Evolutionary conservation across 2,888 invertebrate species (phyloP).

Genomic region (Dryocosmus kuriphilus): DNA sequence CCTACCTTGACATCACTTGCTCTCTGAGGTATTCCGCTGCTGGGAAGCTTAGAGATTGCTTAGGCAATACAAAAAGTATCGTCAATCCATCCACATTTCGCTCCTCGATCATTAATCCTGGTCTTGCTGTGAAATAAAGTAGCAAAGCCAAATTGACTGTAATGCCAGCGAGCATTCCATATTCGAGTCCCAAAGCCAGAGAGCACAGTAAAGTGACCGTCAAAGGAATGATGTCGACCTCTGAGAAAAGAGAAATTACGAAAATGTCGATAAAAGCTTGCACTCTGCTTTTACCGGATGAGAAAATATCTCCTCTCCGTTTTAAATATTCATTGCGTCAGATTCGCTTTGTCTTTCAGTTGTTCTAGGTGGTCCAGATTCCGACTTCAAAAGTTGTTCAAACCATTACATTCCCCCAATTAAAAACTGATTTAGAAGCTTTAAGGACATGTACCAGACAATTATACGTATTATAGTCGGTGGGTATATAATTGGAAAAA

Average conservation of each 20-base stretch:
- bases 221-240: slow-evolving; percentile 85
- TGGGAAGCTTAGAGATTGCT: slow-evolving; percentile 79
- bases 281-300: slow-evolving; percentile 6
- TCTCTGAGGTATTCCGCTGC: slow-evolving; percentile 81
- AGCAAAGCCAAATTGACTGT: slow-evolving; percentile 83
- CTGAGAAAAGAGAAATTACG: slow-evolving; percentile 76
- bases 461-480: too few species aligned
- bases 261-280: slow-evolving; percentile 7
- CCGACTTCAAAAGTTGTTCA: neutral
- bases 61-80: slow-evolving; percentile 68
- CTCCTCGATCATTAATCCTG: slow-evolving; percentile 81
- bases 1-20: slow-evolving; percentile 71
- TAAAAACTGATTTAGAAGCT: neutral
- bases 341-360: neutral
- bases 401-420: neutral
- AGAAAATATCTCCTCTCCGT: neutral
- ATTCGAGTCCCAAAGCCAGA: slow-evolving; percentile 84
- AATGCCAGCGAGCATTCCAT: slow-evolving; percentile 84
- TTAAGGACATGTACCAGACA: too few species aligned
- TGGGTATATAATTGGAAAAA: too few species aligned
- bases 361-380: neutral
- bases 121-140: slow-evolving; percentile 83
- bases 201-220: slow-evolving; percentile 84
- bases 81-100: slow-evolving; percentile 78
- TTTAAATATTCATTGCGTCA: neutral